Evolutionary conservation across 2,113 vertebrate genomes (phyloP).

Genomic region (Xenopus laevis): DNA sequence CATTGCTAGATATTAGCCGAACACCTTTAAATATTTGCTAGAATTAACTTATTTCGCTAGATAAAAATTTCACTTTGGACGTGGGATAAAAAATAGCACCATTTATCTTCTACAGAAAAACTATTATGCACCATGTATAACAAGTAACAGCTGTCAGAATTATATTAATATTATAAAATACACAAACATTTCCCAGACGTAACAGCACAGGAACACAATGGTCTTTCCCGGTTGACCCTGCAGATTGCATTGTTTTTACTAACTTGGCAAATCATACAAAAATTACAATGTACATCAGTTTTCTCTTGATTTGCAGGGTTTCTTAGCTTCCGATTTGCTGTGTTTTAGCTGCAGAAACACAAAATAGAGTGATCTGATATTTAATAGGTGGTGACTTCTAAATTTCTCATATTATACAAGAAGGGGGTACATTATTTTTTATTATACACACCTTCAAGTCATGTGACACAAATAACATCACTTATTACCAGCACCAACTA

Average conservation of each 20-base stretch:
- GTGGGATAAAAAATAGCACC: conserved; percentile 63
- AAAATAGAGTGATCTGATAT: background rate
- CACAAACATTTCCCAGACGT: conserved; percentile 42
- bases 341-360: conserved; percentile 22
- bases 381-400: too few relatives aligned
- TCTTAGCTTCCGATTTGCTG: background rate
- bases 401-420: too few relatives aligned
- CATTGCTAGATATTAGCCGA: too few relatives aligned
- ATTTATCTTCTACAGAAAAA: conserved; percentile 51
- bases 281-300: conserved; percentile 40
- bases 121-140: conserved; percentile 23
- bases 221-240: conserved; percentile 4
- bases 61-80: conserved; percentile 57
- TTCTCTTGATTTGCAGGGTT: background rate
- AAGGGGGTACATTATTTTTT: too few relatives aligned
- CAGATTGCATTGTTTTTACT: conserved; percentile 18
- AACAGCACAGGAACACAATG: conserved; percentile 4
- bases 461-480: too few relatives aligned
- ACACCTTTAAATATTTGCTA: background rate
- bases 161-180: conserved; percentile 29
- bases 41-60: conserved; percentile 38
- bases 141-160: conserved; percentile 9
- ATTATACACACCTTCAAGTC: too few relatives aligned
- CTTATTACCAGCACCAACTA: too few relatives aligned
- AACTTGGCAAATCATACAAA: conserved; percentile 34